phyloP scores from a whole-genome alignment of 2,797 vertebrate species.

The Acanthurus lineatus region DNA sequence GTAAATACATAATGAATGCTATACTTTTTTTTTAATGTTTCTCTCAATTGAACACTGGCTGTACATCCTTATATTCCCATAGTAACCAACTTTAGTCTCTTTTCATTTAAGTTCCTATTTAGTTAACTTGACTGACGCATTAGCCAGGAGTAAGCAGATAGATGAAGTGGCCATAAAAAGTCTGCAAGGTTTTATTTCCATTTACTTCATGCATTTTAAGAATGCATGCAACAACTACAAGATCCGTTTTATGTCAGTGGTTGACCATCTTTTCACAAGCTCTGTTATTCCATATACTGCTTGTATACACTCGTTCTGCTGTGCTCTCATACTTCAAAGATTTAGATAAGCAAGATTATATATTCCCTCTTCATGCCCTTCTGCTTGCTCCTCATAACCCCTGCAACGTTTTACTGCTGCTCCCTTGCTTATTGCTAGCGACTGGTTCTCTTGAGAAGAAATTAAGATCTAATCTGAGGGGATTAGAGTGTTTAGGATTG shows the following conservation, averaged over 20 bases:
- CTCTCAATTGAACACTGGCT: background rate
- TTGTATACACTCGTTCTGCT: background rate
- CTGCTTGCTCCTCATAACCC: background rate
- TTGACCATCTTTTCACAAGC: slow-evolving; percentile 12
- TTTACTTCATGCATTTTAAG: slow-evolving; percentile 18
- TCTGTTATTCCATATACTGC: background rate
- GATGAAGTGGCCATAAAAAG: slow-evolving; percentile 7
- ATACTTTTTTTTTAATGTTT: background rate
- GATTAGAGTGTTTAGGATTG: slow-evolving; percentile 50
- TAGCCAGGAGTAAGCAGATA: slow-evolving; percentile 1
- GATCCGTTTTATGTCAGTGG: background rate
- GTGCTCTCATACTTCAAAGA: background rate
- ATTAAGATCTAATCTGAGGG: slow-evolving; percentile 45
- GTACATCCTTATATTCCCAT: background rate
- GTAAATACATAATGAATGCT: slow-evolving; percentile 2
- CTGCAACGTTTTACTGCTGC: background rate
- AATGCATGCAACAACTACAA: background rate
- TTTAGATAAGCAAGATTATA: slow-evolving; percentile 22
- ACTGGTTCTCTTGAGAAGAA: slow-evolving; percentile 38
- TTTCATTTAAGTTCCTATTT: slow-evolving; percentile 14
- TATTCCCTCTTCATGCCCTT: background rate
- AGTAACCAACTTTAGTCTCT: background rate
- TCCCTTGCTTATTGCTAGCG: slow-evolving; percentile 30
- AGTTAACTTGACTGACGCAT: slow-evolving; percentile 6
- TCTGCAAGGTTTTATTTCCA: slow-evolving; percentile 20